Evolutionary conservation across 2,113 vertebrate species (phyloP).

Genomic region (Stomatorhinus ivindoensis): DNA sequence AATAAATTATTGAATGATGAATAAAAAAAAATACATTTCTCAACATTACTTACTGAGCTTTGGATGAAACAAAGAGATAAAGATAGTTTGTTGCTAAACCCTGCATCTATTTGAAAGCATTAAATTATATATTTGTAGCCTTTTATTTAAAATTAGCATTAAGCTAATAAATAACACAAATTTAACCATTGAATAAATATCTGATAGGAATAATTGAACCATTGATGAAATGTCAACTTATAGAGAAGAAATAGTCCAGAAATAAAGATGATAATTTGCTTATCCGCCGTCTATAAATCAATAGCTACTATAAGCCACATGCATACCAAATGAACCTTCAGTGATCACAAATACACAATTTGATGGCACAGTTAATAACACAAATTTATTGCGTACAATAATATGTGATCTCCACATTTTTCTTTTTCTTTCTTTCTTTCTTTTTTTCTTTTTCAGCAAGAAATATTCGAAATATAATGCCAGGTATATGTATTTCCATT

Average conservation of each 20-base stretch:
- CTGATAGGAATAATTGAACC: not conserved
- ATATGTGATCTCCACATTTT: not conserved
- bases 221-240: not conserved
- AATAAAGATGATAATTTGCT: not conserved
- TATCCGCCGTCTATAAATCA: not conserved
- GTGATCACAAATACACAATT: not conserved
- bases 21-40: not conserved
- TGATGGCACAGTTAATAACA: not conserved
- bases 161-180: not conserved
- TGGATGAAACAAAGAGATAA: not conserved
- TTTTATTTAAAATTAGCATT: not conserved
- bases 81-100: not conserved
- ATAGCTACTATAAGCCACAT: not conserved
- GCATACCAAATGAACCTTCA: not conserved
- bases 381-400: not conserved
- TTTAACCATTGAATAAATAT: not conserved
- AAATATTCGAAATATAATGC: too few relatives aligned
- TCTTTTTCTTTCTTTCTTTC: not conserved
- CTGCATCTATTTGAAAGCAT: not conserved
- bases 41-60: not conserved
- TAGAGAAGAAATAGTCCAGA: not conserved
- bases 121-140: not conserved
- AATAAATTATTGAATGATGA: not conserved
- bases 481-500: not conserved
- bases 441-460: not conserved